These are phyloP conservation scores for Spea hammondii DNA, from an alignment of 2,797 vertebrate species.

Conservation along the genomic window DNA sequence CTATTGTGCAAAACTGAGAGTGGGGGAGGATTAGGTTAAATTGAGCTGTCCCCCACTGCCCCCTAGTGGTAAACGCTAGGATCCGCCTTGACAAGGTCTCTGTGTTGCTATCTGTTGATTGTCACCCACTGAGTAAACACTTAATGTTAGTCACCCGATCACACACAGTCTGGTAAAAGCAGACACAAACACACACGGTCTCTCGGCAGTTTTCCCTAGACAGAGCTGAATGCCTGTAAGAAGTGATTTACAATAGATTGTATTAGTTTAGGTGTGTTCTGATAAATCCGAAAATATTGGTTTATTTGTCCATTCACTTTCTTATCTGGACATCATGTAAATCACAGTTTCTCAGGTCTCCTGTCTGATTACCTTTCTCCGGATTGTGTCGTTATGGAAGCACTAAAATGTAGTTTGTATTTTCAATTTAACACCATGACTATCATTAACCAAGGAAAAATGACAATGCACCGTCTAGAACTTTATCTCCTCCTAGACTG, in stretches of 20 bases:
- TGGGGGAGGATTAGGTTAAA: constrained; percentile 23
- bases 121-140: not conserved
- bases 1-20: constrained; percentile 63
- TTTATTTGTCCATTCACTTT: not conserved
- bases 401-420: not conserved
- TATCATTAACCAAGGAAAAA: no score
- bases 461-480: no score
- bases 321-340: not conserved
- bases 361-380: constrained; percentile 2
- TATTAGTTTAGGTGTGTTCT: not conserved
- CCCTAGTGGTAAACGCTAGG: constrained; percentile 61
- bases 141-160: not conserved
- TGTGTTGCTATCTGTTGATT: not conserved
- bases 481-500: no score
- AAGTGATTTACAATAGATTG: not conserved
- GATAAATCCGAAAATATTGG: not conserved
- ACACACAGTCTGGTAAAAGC: not conserved
- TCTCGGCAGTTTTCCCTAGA: not conserved
- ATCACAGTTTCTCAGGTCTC: not conserved
- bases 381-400: not conserved
- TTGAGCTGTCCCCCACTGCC: constrained; percentile 59
- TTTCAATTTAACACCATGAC: not conserved
- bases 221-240: not conserved
- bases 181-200: not conserved
- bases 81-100: constrained; percentile 42